phyloP scores from a whole-genome alignment of 2,888 invertebrate species.

The Tiliacea citrago region DNA sequence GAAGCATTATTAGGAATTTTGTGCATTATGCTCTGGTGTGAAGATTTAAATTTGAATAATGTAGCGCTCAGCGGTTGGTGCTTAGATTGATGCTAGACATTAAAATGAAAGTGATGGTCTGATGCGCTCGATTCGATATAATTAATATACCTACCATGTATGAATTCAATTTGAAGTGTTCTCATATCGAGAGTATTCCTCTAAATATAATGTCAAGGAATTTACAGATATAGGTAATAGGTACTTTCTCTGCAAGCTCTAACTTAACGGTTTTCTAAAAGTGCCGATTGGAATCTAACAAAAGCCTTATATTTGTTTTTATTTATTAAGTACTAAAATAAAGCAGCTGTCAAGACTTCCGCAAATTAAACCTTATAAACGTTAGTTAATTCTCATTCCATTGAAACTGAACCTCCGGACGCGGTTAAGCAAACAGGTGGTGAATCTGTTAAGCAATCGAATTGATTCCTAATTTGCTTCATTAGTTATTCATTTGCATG shows the following conservation, averaged over 20 bases:
- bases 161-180: constrained; percentile 12
- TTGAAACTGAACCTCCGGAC: constrained; percentile 36
- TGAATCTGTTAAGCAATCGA: constrained; percentile 40
- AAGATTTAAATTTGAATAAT: constrained; percentile 28
- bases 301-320: neutral
- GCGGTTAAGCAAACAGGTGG: constrained; percentile 47
- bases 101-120: constrained; percentile 52
- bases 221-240: neutral
- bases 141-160: constrained; percentile 29
- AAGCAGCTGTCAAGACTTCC: constrained; percentile 10
- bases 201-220: neutral
- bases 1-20: constrained; percentile 10
- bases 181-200: neutral
- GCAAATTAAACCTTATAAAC: constrained; percentile 28
- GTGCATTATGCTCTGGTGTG: constrained; percentile 18
- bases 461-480: constrained; percentile 55
- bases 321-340: constrained; percentile 8
- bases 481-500: constrained; percentile 50
- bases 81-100: constrained; percentile 47
- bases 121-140: constrained; percentile 40
- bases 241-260: neutral
- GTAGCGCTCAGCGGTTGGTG: constrained; percentile 3
- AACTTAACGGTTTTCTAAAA: neutral
- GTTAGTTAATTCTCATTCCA: constrained; percentile 7
- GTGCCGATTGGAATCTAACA: neutral